Evolutionary conservation across 2,888 invertebrate genomes (phyloP).

Genomic region (Agrochola circellaris): DNA sequence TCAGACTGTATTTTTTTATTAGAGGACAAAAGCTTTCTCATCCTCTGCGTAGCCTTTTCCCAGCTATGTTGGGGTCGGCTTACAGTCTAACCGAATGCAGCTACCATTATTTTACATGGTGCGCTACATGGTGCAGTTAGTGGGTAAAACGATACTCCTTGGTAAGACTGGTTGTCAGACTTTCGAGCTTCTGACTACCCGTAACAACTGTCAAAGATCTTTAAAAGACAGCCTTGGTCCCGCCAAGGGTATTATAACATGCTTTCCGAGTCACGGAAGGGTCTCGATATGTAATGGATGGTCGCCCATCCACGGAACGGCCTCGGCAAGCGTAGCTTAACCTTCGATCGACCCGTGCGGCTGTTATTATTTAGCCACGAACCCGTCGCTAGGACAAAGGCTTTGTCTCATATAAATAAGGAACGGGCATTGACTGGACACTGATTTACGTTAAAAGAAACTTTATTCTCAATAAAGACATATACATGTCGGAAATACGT

Average conservation of each 20-base stretch:
- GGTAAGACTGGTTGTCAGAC: neutral
- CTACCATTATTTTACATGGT: neutral
- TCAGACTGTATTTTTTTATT: neutral
- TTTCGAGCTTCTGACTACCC: neutral
- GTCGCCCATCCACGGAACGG: neutral
- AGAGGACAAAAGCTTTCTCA: neutral
- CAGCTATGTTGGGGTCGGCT: neutral
- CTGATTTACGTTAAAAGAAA: no score
- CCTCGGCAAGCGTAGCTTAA: no score
- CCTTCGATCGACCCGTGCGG: no score
- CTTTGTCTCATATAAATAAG: no score
- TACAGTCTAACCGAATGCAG: neutral
- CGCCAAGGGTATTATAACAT: neutral
- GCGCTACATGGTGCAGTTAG: no score
- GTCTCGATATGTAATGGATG: neutral
- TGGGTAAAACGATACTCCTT: neutral
- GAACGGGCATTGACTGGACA: no score
- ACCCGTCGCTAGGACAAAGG: no score
- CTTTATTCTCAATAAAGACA: no score
- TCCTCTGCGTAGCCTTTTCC: neutral
- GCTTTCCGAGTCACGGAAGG: neutral
- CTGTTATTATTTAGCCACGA: no score
- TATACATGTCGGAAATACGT: no score
- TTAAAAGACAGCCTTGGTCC: neutral
- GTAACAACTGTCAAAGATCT: neutral